phyloP scores from a whole-genome alignment of 2,888 invertebrate genomes.

The Tenthredo livida region DNA sequence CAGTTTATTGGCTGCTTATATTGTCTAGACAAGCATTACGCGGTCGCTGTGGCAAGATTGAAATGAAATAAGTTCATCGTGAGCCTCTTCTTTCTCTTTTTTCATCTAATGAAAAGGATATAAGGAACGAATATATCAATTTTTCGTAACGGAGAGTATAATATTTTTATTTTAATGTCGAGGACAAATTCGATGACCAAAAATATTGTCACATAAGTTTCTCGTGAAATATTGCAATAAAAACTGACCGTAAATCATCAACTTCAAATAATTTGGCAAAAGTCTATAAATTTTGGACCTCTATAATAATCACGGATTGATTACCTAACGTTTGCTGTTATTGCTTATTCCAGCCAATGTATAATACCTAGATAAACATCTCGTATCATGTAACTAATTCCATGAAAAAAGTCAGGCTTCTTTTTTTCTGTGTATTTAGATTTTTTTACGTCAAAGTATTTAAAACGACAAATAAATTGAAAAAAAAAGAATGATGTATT shows the following conservation, averaged over 20 bases:
- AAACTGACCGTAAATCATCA: not conserved
- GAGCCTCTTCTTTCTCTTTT: not conserved
- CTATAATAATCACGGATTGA: not conserved
- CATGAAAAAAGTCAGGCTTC: not conserved
- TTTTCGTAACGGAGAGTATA: not conserved
- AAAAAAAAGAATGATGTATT: not conserved
- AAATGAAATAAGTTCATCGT: not conserved
- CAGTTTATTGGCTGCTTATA: not conserved
- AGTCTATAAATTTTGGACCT: constrained; percentile 6
- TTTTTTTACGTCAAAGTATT: not conserved
- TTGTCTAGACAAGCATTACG: not conserved
- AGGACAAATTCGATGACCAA: not conserved
- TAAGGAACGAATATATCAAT: not conserved
- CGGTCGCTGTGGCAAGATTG: not conserved
- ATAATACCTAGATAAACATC: not conserved
- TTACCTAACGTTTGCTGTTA: constrained; percentile 14
- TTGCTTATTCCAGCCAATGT: not conserved
- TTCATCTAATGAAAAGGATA: not conserved
- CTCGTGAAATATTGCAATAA: not conserved
- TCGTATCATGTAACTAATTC: not conserved
- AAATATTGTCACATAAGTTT: not conserved
- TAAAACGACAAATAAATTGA: not conserved
- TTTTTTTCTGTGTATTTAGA: not conserved
- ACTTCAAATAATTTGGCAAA: not conserved
- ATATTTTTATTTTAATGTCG: not conserved